A percentile compares a stretch with the other conserved stretches of the same genome.
Evolutionary conservation across 2,113 vertebrate genomes (phyloP).

Genomic region (Salvelinus sp.): DNA sequence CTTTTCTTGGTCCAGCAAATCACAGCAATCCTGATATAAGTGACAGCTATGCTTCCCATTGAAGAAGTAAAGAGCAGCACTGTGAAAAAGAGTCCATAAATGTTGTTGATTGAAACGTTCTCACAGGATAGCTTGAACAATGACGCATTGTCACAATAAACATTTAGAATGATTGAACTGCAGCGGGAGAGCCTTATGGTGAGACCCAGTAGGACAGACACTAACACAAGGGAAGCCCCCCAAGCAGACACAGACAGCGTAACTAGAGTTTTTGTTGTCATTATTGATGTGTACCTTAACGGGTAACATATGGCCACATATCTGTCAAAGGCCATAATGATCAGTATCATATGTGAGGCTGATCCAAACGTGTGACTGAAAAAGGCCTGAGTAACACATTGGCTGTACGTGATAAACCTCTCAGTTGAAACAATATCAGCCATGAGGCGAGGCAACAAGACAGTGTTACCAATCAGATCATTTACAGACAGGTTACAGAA

Average conservation of each 20-base stretch:
- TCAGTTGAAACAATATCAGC: constrained; percentile 50
- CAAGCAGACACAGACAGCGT: constrained; percentile 50
- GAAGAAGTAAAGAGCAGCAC: constrained; percentile 58
- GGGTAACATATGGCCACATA: constrained; percentile 63
- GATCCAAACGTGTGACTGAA: constrained; percentile 59
- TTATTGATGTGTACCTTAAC: constrained; percentile 55
- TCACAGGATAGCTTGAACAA: constrained; percentile 67
- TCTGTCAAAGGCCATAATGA: constrained; percentile 63
- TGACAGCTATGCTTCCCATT: constrained; percentile 48
- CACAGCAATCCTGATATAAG: constrained; percentile 59
- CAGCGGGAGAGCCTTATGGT: constrained; percentile 54
- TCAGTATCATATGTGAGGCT: constrained; percentile 58
- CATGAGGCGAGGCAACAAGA: constrained; percentile 61
- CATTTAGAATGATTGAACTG: constrained; percentile 44
- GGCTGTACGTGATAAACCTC: constrained; percentile 45
- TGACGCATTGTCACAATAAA: constrained; percentile 60
- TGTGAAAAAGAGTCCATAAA: constrained; percentile 64
- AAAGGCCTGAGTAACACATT: constrained; percentile 61
- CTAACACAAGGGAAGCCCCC: constrained; percentile 51
- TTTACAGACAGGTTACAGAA: constrained; percentile 64
- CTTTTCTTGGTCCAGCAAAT: constrained; percentile 59
- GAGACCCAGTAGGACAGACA: constrained; percentile 56
- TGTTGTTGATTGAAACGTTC: constrained; percentile 58
- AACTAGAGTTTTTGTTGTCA: constrained; percentile 51
- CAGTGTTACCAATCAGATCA: constrained; percentile 64